Evolutionary conservation across 2,888 invertebrate species (phyloP).

Genomic region (Rotaria magnacalcarata): DNA sequence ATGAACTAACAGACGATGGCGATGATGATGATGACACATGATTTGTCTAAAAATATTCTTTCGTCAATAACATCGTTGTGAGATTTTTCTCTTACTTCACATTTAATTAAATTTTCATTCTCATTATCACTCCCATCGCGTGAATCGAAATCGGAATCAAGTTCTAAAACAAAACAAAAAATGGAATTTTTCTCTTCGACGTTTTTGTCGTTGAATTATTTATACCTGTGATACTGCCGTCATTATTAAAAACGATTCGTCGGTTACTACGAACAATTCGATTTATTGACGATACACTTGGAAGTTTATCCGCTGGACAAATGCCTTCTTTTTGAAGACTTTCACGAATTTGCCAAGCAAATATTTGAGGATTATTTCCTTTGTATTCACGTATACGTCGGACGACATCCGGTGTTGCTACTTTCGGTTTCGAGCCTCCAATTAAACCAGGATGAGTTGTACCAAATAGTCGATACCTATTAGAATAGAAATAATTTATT

Average conservation of each 20-base stretch:
- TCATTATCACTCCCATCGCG: conserved; percentile 10
- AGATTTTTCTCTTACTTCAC: background rate
- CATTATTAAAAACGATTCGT: conserved; percentile 39
- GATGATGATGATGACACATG: background rate
- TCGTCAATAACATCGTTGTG: background rate
- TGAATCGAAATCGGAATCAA: conserved; percentile 25
- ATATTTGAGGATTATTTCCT: conserved; percentile 46
- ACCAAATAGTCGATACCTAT: conserved; percentile 43
- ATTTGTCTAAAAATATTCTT: background rate
- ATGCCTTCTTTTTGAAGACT: conserved; percentile 45
- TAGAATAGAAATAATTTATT: background rate
- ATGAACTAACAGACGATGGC: background rate
- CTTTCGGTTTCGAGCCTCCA: conserved; percentile 46
- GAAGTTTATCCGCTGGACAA: conserved; percentile 44
- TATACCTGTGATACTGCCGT: conserved; percentile 32
- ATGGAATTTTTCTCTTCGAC: too few relatives aligned
- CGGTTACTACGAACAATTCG: conserved; percentile 46
- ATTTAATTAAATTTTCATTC: conserved; percentile 4
- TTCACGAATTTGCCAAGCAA: conserved; percentile 46
- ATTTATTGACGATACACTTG: conserved; percentile 46
- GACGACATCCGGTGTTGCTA: conserved; percentile 45
- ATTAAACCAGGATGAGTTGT: conserved; percentile 45
- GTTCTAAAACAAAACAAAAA: background rate
- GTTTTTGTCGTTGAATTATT: too few relatives aligned
- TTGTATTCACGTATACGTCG: conserved; percentile 46